phyloP scores from a whole-genome alignment of 2,888 invertebrate species.

The Taphrorychus bicolor region DNA sequence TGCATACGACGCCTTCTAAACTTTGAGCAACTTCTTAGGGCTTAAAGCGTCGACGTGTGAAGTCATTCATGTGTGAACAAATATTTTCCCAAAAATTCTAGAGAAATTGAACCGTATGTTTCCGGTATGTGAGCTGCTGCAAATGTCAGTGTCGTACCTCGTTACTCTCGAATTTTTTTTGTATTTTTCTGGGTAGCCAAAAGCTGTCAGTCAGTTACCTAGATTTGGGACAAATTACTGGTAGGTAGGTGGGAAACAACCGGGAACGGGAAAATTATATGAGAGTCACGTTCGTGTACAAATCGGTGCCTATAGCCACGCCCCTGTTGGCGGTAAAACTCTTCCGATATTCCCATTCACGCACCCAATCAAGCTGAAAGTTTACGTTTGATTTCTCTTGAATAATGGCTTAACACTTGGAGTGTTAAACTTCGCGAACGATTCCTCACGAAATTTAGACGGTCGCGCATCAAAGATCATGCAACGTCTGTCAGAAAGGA shows the following conservation, averaged over 20 bases:
- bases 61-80: slow-evolving; percentile 22
- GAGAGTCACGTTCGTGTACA: background rate
- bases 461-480: slow-evolving; percentile 45
- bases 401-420: slow-evolving; percentile 56
- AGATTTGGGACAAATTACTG: too few relatives aligned
- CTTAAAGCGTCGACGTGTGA: slow-evolving; percentile 1
- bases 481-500: slow-evolving; percentile 11
- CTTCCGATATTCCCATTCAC: slow-evolving; percentile 50
- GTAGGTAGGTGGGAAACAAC: background rate
- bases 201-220: too few relatives aligned
- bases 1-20: too few relatives aligned
- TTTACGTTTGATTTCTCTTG: slow-evolving; percentile 58
- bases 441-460: slow-evolving; percentile 43
- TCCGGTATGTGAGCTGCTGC: slow-evolving; percentile 14
- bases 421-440: slow-evolving; percentile 51
- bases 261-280: background rate
- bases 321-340: slow-evolving; percentile 14
- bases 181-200: too few relatives aligned
- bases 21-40: too few relatives aligned
- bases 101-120: slow-evolving; percentile 33
- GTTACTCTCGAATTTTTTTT: background rate
- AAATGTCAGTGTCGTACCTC: slow-evolving; percentile 19
- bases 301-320: slow-evolving; percentile 1
- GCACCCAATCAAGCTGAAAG: slow-evolving; percentile 56
- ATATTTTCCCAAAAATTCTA: slow-evolving; percentile 22